A percentile compares a stretch with the other conserved stretches of the same genome.
These are phyloP conservation scores for Eupithecia vulgata DNA, from an alignment of 2,888 invertebrate genomes.

Conservation along the genomic window DNA sequence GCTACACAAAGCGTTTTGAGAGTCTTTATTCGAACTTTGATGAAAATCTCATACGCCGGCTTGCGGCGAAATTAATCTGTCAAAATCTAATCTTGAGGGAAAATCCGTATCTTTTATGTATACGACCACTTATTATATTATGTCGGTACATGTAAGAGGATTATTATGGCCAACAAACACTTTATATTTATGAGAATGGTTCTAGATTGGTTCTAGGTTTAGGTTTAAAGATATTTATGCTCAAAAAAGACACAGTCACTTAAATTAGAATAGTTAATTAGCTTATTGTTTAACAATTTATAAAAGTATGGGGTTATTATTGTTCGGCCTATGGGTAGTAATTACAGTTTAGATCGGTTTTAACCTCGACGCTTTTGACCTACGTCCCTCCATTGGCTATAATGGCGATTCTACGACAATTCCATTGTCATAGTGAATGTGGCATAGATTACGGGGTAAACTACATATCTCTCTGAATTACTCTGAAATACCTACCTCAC, in stretches of 20 bases:
- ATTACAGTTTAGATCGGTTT: too few relatives aligned
- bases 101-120: neutral
- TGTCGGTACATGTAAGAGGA: neutral
- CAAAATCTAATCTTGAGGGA: constrained; percentile 2
- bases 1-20: neutral
- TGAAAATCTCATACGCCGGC: neutral
- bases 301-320: too few relatives aligned
- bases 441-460: neutral
- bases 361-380: neutral
- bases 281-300: too few relatives aligned
- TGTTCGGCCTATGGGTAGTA: too few relatives aligned
- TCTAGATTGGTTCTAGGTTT: too few relatives aligned
- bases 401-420: neutral
- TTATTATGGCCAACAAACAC: neutral
- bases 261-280: too few relatives aligned
- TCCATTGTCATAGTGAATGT: neutral
- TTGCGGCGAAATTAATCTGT: constrained; percentile 10
- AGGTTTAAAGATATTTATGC: too few relatives aligned
- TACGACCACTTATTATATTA: neutral
- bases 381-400: too few relatives aligned
- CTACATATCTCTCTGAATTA: too few relatives aligned
- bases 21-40: neutral
- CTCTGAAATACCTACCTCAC: too few relatives aligned
- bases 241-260: too few relatives aligned
- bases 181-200: too few relatives aligned